Conservation (phyloP, 2,888 invertebrate genomes). For the Dichetophora obliterata region DNA sequence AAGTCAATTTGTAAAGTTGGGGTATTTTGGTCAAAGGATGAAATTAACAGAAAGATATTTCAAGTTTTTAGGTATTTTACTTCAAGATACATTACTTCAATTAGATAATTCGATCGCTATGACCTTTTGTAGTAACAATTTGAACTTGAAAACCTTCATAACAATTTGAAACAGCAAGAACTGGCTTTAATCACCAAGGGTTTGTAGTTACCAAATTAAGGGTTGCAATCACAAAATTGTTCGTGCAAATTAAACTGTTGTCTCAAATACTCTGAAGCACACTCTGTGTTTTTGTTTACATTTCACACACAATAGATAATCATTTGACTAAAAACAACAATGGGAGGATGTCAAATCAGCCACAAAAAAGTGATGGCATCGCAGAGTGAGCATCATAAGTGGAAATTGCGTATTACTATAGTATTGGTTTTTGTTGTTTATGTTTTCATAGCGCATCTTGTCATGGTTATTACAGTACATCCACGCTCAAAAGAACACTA, state of each 20-base stretch:
- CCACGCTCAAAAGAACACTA: no score
- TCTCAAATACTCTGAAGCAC: not conserved
- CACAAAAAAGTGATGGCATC: not conserved
- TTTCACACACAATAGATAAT: conserved; percentile 20
- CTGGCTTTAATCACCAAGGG: not conserved
- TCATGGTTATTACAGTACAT: no score
- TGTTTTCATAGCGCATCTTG: not conserved
- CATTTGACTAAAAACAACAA: conserved; percentile 3
- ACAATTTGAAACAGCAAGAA: not conserved
- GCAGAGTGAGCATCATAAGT: not conserved
- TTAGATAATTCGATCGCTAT: no score
- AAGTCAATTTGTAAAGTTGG: no score
- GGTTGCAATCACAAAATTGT: not conserved
- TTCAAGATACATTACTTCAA: no score
- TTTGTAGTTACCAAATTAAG: no score
- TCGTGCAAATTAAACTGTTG: conserved; percentile 27
- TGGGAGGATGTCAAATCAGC: not conserved
- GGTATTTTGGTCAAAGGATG: no score
- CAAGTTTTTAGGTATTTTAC: no score
- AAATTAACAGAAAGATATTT: no score
- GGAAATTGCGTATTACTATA: conserved; percentile 5
- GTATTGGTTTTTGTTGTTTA: not conserved
- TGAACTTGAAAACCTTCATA: no score
- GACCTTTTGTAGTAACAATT: no score
- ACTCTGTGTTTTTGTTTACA: conserved; percentile 28